These are phyloP conservation scores for Parauchenoglanis punctatus DNA, from an alignment of 2,797 vertebrate species.

Conservation along the genomic window DNA sequence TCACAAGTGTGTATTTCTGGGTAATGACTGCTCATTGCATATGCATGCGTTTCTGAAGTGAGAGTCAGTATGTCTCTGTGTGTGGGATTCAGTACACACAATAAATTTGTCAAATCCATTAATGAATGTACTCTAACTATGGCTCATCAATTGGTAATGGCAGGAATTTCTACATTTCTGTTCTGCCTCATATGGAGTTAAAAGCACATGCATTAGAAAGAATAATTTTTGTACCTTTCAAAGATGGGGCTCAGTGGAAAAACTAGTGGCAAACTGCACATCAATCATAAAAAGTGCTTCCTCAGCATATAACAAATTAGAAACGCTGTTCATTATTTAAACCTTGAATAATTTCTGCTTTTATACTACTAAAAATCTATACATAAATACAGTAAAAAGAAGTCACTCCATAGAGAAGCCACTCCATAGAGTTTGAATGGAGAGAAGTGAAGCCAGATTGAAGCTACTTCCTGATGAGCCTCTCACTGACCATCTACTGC, in stretches of 20 bases:
- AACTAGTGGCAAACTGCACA: neutral
- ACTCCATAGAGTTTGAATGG: too few relatives aligned
- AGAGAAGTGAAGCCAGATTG: too few relatives aligned
- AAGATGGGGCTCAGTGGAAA: neutral
- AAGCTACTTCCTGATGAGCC: too few relatives aligned
- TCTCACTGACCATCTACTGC: too few relatives aligned
- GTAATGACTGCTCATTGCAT: slow-evolving; percentile 26
- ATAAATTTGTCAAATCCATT: slow-evolving; percentile 1
- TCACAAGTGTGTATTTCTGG: slow-evolving; percentile 35
- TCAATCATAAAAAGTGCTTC: neutral
- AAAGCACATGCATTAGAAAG: neutral
- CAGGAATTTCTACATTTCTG: slow-evolving; percentile 28
- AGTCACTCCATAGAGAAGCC: too few relatives aligned
- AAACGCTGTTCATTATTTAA: neutral
- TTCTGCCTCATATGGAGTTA: neutral
- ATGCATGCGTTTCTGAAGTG: slow-evolving; percentile 39
- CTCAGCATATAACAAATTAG: neutral
- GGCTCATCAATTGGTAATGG: slow-evolving; percentile 35
- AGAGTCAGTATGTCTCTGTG: slow-evolving; percentile 14
- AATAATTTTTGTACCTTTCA: neutral
- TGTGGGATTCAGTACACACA: neutral
- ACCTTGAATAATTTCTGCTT: neutral
- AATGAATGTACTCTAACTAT: slow-evolving; percentile 22
- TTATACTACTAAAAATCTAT: neutral
- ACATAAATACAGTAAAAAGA: neutral